Evolutionary conservation across 1,140 invertebrate species (phyloP).

Genomic region (Cylas formicarius): DNA sequence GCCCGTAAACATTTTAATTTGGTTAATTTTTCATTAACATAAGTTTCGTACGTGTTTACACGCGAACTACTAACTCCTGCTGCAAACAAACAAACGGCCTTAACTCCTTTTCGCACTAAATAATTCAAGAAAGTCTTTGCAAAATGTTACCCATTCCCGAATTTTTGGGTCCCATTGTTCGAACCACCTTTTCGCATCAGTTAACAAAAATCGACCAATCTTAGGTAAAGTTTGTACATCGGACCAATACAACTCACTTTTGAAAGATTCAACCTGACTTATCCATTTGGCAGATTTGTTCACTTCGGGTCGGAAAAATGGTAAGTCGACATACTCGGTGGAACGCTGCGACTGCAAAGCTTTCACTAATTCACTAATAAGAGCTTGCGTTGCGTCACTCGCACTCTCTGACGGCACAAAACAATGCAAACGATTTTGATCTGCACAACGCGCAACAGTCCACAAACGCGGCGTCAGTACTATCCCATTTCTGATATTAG

Average conservation of each 20-base stretch:
- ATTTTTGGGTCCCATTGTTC: neutral
- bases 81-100: no score
- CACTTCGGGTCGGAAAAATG: neutral
- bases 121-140: no score
- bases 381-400: slow-evolving; percentile 2
- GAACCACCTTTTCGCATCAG: slow-evolving; percentile 1
- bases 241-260: slow-evolving; percentile 1
- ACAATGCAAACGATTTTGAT: no score
- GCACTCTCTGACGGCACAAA: neutral
- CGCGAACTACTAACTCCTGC: neutral
- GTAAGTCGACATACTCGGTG: neutral
- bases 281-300: slow-evolving; percentile 1
- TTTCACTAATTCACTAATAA: slow-evolving; percentile 1
- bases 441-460: no score
- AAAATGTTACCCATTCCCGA: neutral
- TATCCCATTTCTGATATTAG: no score
- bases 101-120: no score
- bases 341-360: no score
- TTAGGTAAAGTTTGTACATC: neutral
- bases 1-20: neutral
- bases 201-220: neutral
- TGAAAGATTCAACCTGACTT: neutral
- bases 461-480: no score
- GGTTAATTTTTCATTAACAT: neutral
- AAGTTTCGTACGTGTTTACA: slow-evolving; percentile 3